These are phyloP conservation scores for Ceratoteleas bidentatus DNA, from an alignment of 1,140 invertebrate species.

Conservation along the genomic window DNA sequence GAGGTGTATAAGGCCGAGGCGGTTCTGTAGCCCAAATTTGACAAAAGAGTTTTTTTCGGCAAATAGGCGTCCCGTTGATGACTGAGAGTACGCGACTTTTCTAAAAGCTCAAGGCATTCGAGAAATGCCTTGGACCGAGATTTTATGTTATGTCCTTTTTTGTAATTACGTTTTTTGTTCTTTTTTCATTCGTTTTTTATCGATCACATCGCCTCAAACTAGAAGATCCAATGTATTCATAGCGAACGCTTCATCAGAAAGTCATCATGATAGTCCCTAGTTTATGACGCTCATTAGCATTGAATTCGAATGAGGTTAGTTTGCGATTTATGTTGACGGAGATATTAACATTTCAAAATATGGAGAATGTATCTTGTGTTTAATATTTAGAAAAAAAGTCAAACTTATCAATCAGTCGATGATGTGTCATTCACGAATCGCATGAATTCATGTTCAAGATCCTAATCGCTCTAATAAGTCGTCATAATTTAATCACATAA, in stretches of 20 bases:
- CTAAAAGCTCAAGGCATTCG: slow-evolving; percentile 13
- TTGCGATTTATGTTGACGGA: slow-evolving; percentile 55
- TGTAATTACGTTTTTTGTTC: slow-evolving; percentile 14
- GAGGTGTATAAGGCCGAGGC: too few species aligned
- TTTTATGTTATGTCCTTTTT: slow-evolving; percentile 17
- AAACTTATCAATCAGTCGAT: slow-evolving; percentile 60
- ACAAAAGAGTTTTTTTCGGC: too few species aligned
- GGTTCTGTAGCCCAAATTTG: too few species aligned
- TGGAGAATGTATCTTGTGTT: slow-evolving; percentile 45
- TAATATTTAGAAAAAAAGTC: slow-evolving; percentile 36
- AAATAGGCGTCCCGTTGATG: neutral
- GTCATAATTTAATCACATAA: slow-evolving; percentile 55
- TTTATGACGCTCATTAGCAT: slow-evolving; percentile 66
- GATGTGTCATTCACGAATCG: slow-evolving; percentile 52
- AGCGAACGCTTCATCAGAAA: slow-evolving; percentile 56
- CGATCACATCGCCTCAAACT: slow-evolving; percentile 41
- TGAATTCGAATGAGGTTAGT: slow-evolving; percentile 67
- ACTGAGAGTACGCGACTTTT: slow-evolving; percentile 1
- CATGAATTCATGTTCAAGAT: slow-evolving; percentile 37
- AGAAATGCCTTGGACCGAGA: slow-evolving; percentile 16
- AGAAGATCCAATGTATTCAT: slow-evolving; percentile 48
- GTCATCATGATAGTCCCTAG: slow-evolving; percentile 56
- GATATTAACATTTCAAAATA: slow-evolving; percentile 63
- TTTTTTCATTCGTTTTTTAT: slow-evolving; percentile 51
- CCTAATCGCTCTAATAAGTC: slow-evolving; percentile 59